Conservation (phyloP, 2,113 vertebrate species). For the Mobula birostris region DNA sequence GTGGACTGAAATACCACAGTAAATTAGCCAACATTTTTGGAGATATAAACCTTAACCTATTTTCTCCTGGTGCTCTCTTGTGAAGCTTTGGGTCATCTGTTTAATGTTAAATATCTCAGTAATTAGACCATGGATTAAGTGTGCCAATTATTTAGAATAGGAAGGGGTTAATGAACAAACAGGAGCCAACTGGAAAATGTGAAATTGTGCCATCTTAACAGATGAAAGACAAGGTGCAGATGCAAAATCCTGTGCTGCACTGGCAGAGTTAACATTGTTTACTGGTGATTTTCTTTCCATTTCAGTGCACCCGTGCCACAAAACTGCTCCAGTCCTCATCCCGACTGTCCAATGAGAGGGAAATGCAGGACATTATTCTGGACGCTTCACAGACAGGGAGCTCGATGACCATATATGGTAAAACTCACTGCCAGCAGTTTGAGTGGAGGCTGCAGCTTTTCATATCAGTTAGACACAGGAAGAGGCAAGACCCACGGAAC, state of each 20-base stretch:
- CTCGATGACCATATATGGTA: conserved; percentile 35
- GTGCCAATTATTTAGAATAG: background rate
- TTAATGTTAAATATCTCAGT: background rate
- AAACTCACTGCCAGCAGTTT: conserved; percentile 15
- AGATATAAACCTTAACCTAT: background rate
- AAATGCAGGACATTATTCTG: conserved; percentile 7
- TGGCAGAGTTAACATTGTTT: conserved; percentile 1
- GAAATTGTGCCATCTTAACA: background rate
- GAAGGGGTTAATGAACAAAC: background rate
- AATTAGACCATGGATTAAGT: background rate
- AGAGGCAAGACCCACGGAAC: conserved; percentile 20
- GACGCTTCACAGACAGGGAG: conserved; percentile 25
- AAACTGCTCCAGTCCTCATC: conserved; percentile 22
- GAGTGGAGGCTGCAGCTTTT: conserved; percentile 21
- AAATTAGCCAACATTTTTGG: background rate
- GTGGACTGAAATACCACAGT: background rate
- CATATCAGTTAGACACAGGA: conserved; percentile 24
- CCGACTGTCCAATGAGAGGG: conserved; percentile 4
- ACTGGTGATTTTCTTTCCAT: background rate
- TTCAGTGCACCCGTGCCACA: background rate
- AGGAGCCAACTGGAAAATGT: background rate
- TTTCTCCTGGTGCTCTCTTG: background rate
- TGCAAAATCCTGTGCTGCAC: background rate
- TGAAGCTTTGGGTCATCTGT: background rate
- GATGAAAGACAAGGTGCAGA: background rate